Evolutionary conservation across 2,888 invertebrate genomes (phyloP), one percentile per base, ranked within the genome.

Genomic region (Unio pictorum): DNA sequence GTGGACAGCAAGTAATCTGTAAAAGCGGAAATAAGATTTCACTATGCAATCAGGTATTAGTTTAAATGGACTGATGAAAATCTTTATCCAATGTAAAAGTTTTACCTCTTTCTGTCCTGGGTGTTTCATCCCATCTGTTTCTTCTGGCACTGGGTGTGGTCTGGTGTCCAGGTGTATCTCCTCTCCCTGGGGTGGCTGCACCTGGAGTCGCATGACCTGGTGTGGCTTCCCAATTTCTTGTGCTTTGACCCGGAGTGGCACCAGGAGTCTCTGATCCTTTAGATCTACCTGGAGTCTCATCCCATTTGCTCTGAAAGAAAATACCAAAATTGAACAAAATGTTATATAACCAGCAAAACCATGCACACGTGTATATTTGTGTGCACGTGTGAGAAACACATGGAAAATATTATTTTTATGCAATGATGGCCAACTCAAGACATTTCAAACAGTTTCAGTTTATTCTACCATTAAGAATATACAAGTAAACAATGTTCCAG

Each of bases 61-160:
- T 45, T 45, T 45, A 45, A 11, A 11, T 45, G 45, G 45, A 11
- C 45, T 11, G 11, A 45, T 45, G 15, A 58, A 17, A 45, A 0
- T 45, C 11, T 45, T 45, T 45, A 11, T 45, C 15, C 23, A 55
- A 60, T 45, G 45, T 11, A 45, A 45, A 45, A 11, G 11, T 11
- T 75, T 69, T 84, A 94, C 94, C 94, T 89, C 98, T 93, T 89
- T 98, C 98, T 5, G 98, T 97, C 92, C 97, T 97, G 2, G 99
- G 99, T 0, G 99, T 99, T 91, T 99, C 99, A 90, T 99, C 99
- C 99, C 99, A 99, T 72, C 99, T 94, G 91, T 99, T 99, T 63
- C 98, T 93, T 18, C 99, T 92, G 26, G 94, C 90, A 71, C 90
- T 90, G 62, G 90, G 90, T 28, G 90, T 89, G n/a, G 81, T 83